Evolutionary conservation across 2,113 vertebrate species (phyloP).

Genomic region (Pseudopodoces humilis): DNA sequence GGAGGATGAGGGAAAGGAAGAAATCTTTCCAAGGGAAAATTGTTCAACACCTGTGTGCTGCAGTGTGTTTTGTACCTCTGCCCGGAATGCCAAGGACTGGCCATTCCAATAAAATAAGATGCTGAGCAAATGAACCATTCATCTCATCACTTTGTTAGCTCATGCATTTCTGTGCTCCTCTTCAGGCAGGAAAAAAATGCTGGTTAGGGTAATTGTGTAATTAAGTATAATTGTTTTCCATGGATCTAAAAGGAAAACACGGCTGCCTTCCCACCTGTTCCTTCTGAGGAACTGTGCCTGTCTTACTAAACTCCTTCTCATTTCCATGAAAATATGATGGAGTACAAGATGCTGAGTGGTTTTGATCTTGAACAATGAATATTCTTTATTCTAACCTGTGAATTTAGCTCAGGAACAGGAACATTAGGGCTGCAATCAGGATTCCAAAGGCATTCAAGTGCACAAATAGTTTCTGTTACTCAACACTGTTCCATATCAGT

Average conservation of each 20-base stretch:
- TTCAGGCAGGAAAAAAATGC: not conserved
- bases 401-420: not conserved
- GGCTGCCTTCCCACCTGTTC: not conserved
- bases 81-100: not conserved
- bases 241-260: not conserved
- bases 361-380: not conserved
- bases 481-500: rapidly evolving
- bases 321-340: not conserved
- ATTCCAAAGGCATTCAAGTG: not conserved
- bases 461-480: not conserved
- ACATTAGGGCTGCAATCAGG: rapidly evolving
- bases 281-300: not conserved
- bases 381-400: not conserved
- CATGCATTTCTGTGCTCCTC: not conserved
- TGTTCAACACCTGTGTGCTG: not conserved
- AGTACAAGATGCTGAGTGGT: not conserved
- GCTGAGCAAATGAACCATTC: not conserved
- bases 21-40: not conserved
- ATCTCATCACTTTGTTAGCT: not conserved
- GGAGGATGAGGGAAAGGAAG: not conserved
- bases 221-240: not conserved
- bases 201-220: not conserved
- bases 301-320: not conserved
- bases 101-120: not conserved
- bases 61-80: not conserved